Conservation (phyloP, 2,888 invertebrate genomes). For the Micoletzkya japonica region DNA sequence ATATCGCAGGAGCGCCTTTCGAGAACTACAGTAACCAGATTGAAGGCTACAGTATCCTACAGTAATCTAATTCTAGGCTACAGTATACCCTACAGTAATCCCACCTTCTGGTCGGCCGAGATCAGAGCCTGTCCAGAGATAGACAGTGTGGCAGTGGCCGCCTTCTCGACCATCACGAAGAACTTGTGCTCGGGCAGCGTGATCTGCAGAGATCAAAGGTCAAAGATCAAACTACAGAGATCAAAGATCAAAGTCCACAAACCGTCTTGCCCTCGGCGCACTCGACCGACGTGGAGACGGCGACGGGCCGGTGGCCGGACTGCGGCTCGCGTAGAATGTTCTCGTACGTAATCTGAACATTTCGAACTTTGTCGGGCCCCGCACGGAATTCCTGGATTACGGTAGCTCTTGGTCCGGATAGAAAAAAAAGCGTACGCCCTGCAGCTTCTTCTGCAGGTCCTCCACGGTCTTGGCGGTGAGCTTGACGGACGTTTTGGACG, state of each 20-base stretch:
- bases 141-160: constrained; percentile 76
- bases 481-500: constrained; percentile 66
- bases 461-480: constrained; percentile 64
- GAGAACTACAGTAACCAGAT: too few species aligned
- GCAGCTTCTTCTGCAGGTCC: constrained; percentile 64
- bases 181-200: constrained; percentile 78
- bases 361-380: background rate
- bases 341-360: constrained; percentile 76
- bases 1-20: too few species aligned
- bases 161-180: constrained; percentile 84
- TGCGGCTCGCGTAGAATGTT: constrained; percentile 89
- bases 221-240: background rate
- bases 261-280: constrained; percentile 63
- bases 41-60: too few species aligned
- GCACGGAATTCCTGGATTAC: background rate
- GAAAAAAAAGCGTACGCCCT: constrained; percentile 37
- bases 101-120: constrained; percentile 81
- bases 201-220: constrained; percentile 31
- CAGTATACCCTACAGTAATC: too few species aligned
- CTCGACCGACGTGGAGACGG: constrained; percentile 79
- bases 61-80: too few species aligned
- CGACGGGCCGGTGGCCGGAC: constrained; percentile 87
- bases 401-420: background rate
- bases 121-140: constrained; percentile 76
- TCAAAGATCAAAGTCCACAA: constrained; percentile 1